Percentiles rank a stretch among this genome's conserved stretches.
Conservation (phyloP, 2,113 vertebrate species). For the Petrocephalus microphthalmus region DNA sequence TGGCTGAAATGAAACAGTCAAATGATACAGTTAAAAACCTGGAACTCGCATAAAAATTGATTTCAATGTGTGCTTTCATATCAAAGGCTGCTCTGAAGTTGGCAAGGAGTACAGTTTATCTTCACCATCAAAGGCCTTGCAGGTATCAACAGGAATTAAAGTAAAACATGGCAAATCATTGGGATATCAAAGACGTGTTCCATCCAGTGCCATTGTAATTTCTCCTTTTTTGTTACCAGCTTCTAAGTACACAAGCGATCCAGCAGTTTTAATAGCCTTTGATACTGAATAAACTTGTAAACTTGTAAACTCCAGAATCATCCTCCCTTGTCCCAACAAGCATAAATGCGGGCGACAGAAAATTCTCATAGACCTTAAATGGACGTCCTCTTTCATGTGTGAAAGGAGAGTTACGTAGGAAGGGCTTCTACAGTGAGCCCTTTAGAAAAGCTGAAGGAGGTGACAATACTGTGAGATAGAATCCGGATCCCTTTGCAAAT, state of each 20-base stretch:
- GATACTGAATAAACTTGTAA: neutral
- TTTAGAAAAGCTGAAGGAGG: neutral
- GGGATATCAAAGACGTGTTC: slow-evolving; percentile 77
- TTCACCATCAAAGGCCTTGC: slow-evolving; percentile 86
- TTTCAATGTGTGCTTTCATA: slow-evolving; percentile 63
- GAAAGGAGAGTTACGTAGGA: slow-evolving; percentile 35
- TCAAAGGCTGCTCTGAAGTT: slow-evolving; percentile 79
- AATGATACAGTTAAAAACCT: slow-evolving; percentile 53
- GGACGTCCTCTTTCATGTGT: slow-evolving; percentile 43
- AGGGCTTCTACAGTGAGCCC: slow-evolving; percentile 24
- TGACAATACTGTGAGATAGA: neutral
- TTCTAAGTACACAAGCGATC: too few relatives aligned
- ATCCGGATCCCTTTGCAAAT: neutral
- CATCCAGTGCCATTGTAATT: slow-evolving; percentile 72
- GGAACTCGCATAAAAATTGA: slow-evolving; percentile 55
- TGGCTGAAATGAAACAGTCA: slow-evolving; percentile 7
- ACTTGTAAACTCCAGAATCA: neutral
- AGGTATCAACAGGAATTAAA: slow-evolving; percentile 85
- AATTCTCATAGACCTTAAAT: slow-evolving; percentile 31
- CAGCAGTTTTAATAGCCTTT: neutral
- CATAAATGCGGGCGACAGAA: slow-evolving; percentile 47
- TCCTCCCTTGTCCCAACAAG: slow-evolving; percentile 36
- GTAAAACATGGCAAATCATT: slow-evolving; percentile 79
- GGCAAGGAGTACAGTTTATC: slow-evolving; percentile 78
- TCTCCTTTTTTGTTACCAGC: slow-evolving; percentile 41